Base-by-base conservation (phyloP, 2,113 vertebrate species). In the Struthidea cinerea region DNA sequence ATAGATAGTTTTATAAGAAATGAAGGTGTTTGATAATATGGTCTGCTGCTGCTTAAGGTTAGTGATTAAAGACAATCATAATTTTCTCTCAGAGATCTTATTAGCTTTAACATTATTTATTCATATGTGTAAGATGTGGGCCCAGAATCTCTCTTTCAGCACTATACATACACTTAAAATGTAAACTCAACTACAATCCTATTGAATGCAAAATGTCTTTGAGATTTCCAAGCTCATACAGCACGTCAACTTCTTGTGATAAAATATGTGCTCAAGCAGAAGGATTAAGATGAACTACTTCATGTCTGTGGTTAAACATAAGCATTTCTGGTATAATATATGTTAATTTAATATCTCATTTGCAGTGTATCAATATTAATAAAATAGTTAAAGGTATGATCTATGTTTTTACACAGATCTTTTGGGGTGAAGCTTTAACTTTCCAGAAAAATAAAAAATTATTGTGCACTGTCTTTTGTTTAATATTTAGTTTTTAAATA, bases 11-110 rank as follows among this genome's bases (percentile, higher is more conserved):
- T 98, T 99, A 99, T 98, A 99, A 99, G 98, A 99, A 98, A 98
- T 98, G 98, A 98, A 99, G 98, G 98, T 99, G 98, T 98, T 98
- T 98, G 98, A 98, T 99, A 99, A 99, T 99, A 98, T 96, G 97
- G 98, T 98, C 98, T 97, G 93, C 98, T 98, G 98, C 98, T 98
- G 98, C 98, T 98, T 98, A 98, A 99, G 98, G 98, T 98, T 98
- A 98, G 98, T 99, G 98, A 99, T 99, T 99, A 99, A 99, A 99
- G 98, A 99, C 99, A 98, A 99, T 99, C 98, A 99, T 99, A 98
- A 98, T 98, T 98, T 98, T 98, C 98, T 98, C 97, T 97, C 97
- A 98, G 96, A 98, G 98, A 98, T 99, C 98, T 98, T 99, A 99
- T 99, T 99, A 98, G 98, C 98, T 98, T 99, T 98, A 99, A 97